Base-by-base conservation (phyloP, 2,113 vertebrate species). In the Engystomops pustulosus region DNA sequence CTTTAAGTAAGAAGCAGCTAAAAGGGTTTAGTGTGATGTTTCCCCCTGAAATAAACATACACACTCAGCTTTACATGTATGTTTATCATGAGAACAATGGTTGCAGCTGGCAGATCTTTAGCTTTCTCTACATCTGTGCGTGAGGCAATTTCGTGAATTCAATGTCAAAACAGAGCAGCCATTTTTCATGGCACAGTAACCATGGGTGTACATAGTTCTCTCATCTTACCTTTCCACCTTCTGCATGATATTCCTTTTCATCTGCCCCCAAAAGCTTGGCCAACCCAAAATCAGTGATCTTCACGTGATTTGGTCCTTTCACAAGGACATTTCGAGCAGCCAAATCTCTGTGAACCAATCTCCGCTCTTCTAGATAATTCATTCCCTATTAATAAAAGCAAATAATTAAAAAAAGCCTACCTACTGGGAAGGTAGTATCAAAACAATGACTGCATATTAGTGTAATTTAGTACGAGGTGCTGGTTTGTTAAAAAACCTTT, bases 261-360 rank as follows among this genome's bases (percentile, higher is more conserved):
- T 98, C 93, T 0, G 96, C 94, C 0, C 94, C 95, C 0, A 99
- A 95, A 41, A 99, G 93, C 69, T 95, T 96, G 81, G 97, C 96
- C 72, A 99, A 89, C 17, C 98, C 98, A 0, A 99, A 99, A 89
- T 99, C 98, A 0, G 98, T 96, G 90, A 99, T 99, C 89, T 96
- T 98, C 38, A 99, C 94, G 0, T 98, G 97, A 12, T 97, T 95
- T 0, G 97, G 97, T 0, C 93, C 94, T 89, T 99, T 99, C 69
- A 99, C 94, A 6, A 99, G 93, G 34, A 99, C 97, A 0, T 99
- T 99, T 83, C 97, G 93, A 34, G 98, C 98, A 0, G 98, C 98
- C 87, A 99, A 91, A 89, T 99, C 97, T 4, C 98, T 93, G 85
- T 99, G 98, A n/a, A 99, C 98, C 89, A 99, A 88, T 79, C 95